These are phyloP conservation scores for Psammodynastes pulverulentus DNA, from an alignment of 2,113 vertebrate species.

Conservation along the genomic window DNA sequence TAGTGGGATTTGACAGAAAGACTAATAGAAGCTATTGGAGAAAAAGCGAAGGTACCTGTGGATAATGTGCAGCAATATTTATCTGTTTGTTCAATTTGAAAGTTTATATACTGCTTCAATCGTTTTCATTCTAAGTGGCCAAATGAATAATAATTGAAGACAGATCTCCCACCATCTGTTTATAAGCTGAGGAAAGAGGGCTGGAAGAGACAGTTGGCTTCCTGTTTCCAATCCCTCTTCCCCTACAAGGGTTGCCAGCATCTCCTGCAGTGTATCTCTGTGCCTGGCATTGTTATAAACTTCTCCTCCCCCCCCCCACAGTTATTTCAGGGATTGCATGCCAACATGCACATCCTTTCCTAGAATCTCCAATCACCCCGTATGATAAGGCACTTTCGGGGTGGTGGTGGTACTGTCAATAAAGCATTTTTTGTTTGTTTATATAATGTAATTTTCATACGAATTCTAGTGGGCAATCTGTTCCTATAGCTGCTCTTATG, in stretches of 20 bases:
- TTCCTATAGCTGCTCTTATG: not conserved
- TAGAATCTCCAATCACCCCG: not conserved
- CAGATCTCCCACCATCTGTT: not conserved
- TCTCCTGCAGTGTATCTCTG: not conserved
- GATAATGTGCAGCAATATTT: not conserved
- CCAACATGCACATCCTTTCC: not conserved
- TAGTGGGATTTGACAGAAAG: not conserved
- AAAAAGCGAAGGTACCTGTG: not conserved
- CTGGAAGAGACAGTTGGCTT: not conserved
- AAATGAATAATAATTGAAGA: not conserved
- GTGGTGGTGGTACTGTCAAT: not conserved
- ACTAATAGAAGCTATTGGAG: not conserved
- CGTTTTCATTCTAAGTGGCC: not conserved
- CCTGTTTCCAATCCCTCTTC: not conserved
- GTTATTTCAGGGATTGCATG: not conserved
- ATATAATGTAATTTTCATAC: not conserved
- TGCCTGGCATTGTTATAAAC: not conserved
- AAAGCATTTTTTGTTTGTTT: not conserved
- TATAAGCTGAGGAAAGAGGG: not conserved
- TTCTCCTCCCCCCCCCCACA: not conserved
- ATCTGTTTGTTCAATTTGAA: not conserved
- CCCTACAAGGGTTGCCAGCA: not conserved
- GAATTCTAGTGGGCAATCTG: not conserved
- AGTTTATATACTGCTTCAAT: not conserved
- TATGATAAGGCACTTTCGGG: not conserved